Conservation (phyloP, 2,113 vertebrate species). For the Rhinopomastus cyanomelas region DNA sequence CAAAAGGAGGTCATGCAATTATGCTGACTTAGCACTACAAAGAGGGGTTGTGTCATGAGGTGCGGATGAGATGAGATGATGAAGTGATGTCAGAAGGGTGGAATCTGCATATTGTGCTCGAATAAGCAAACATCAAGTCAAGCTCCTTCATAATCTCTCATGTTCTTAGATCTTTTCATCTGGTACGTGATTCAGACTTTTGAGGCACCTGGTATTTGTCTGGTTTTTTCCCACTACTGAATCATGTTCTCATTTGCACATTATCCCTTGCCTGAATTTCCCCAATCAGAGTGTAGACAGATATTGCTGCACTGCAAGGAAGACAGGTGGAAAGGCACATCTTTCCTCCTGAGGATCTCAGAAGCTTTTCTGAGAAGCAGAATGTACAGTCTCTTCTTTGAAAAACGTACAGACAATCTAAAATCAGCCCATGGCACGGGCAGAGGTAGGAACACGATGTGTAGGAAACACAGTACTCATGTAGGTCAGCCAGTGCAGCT, state of each 20-base stretch:
- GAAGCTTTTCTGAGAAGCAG: not conserved
- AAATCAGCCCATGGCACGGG: not conserved
- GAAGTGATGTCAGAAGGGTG: not conserved
- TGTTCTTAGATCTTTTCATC: not conserved
- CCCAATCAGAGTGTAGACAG: not conserved
- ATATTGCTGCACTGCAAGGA: not conserved
- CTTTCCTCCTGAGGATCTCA: not conserved
- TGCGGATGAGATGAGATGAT: not conserved
- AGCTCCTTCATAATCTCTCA: not conserved
- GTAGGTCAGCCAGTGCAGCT: not conserved
- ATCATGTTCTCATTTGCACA: not conserved
- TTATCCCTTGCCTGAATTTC: slow-evolving; percentile 16
- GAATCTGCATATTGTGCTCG: slow-evolving; percentile 31
- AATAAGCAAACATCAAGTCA: not conserved
- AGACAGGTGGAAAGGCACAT: not conserved
- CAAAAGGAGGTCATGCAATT: not conserved
- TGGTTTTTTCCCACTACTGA: not conserved
- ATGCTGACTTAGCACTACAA: not conserved
- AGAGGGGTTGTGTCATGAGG: not conserved
- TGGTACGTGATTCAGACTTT: slow-evolving; percentile 27
- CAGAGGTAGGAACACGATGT: not conserved
- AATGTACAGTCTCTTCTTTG: not conserved
- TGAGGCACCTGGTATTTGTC: slow-evolving; percentile 17
- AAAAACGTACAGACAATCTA: not conserved
- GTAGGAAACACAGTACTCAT: not conserved